phyloP scores from a whole-genome alignment of 2,797 vertebrate species.

The Crocodylus rhombifer region DNA sequence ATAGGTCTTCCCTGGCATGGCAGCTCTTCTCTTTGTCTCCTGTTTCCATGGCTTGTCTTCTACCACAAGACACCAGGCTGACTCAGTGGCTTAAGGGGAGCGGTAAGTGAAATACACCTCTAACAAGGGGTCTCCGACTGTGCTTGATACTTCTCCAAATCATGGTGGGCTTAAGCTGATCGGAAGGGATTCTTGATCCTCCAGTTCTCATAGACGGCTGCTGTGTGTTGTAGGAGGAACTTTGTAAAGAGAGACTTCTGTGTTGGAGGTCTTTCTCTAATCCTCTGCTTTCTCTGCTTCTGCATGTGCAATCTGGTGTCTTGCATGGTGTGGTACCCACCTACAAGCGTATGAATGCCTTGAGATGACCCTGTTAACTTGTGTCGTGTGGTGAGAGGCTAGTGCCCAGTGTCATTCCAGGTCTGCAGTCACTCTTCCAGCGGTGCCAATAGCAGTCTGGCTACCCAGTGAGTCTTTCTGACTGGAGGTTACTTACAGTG shows the following conservation, averaged over 20 bases:
- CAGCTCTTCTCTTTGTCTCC: background rate
- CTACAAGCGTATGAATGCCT: background rate
- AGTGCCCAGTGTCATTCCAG: background rate
- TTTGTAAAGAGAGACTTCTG: background rate
- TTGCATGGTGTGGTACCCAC: accelerated
- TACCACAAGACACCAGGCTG: background rate
- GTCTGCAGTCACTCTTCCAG: too few relatives aligned
- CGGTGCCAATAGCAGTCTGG: accelerated
- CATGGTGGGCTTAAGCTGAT: background rate
- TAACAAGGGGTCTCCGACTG: background rate
- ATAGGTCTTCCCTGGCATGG: background rate
- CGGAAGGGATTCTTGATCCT: background rate
- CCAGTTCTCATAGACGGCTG: background rate
- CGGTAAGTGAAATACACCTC: accelerated
- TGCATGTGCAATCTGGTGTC: background rate
- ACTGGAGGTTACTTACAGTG: accelerated
- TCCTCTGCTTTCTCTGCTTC: background rate
- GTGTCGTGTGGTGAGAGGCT: background rate
- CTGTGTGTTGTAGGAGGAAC: background rate
- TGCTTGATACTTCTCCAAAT: background rate
- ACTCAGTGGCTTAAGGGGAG: background rate
- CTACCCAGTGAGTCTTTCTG: accelerated
- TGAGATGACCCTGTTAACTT: background rate
- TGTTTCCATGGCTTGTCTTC: background rate
- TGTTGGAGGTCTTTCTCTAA: background rate